A percentile compares a stretch with the other conserved stretches of the same genome.
phyloP scores from a whole-genome alignment of 1,140 invertebrate genomes.

The Dolichoris vasculosae region DNA sequence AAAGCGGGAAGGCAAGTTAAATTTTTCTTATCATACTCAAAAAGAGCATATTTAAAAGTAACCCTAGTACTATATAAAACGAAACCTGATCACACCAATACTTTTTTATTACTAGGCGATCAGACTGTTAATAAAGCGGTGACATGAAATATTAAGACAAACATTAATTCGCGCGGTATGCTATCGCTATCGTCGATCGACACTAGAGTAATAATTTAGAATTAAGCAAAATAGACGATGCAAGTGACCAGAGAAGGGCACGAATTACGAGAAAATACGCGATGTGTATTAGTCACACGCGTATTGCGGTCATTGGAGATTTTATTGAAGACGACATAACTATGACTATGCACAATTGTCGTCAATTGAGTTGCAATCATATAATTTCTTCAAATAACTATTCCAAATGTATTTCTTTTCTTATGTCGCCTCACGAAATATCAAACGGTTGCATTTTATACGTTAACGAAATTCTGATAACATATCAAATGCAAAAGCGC shows the following conservation, averaged over 20 bases:
- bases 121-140: no score
- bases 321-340: background rate
- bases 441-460: background rate
- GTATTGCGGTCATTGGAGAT: background rate
- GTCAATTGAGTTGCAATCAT: conserved; percentile 66
- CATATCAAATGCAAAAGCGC: background rate
- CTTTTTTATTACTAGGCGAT: background rate
- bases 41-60: conserved; percentile 2
- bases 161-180: no score
- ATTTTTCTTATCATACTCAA: conserved; percentile 23
- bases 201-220: background rate
- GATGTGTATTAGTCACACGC: background rate
- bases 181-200: background rate
- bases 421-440: no score
- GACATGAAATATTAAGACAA: background rate
- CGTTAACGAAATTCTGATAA: background rate
- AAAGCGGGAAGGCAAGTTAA: background rate
- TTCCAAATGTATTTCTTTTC: no score
- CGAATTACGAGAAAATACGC: background rate
- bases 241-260: background rate
- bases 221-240: background rate
- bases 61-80: background rate
- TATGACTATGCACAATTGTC: conserved; percentile 58
- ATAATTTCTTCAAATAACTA: conserved; percentile 57
- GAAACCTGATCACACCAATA: background rate